Base-by-base conservation (phyloP, 1,140 invertebrate species). In the Temnothorax nylanderi region DNA sequence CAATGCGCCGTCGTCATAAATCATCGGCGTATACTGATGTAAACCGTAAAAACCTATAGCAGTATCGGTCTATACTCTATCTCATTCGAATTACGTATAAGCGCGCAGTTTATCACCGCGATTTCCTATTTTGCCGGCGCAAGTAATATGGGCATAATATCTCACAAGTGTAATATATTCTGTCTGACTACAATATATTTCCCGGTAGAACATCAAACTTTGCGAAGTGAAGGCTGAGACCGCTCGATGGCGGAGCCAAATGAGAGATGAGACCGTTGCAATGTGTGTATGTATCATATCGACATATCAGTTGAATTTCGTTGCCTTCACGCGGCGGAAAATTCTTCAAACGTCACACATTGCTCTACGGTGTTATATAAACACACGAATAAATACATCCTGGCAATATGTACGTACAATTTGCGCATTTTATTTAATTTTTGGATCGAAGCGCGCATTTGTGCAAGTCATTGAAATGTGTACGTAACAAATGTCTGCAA, bases 161-260 rank as follows among this genome's bases (percentile, higher is more conserved):
- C 86, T 88, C 75, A 75, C 64, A 65, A 60, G 49, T 47, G 62
- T 76, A 82, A 89, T 89, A 75, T 80, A 89, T 88, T 87, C 67
- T 89, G 86, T 91, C 90, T 51, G 62, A 76, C 26, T 62, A 58
- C 76, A 80, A 89, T 88, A 89, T 86, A 86, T 89, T 86, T 49
- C 71, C 77, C 47, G 75, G 60, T 37, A 74, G 82, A 81, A 71
- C 91, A 88, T 91, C 82, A 91, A 88, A 87, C 67, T 89, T 76
- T 7, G 76, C 60, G 69, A 80, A 56, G 37, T 54, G 44, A 41
- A 18, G 58, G 65, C 51, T 49, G 26, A 84, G 56, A 49, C 26
- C 32, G 26, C 51, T 72, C 51, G 58, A 64, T 62, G 32, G 37
- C 51, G 51, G 58, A 64, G 34, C 58, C 54, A 87, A 89, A 89